phyloP scores from a whole-genome alignment of 2,113 vertebrate species.

The Sinocyclocheilus anshuiensis region DNA sequence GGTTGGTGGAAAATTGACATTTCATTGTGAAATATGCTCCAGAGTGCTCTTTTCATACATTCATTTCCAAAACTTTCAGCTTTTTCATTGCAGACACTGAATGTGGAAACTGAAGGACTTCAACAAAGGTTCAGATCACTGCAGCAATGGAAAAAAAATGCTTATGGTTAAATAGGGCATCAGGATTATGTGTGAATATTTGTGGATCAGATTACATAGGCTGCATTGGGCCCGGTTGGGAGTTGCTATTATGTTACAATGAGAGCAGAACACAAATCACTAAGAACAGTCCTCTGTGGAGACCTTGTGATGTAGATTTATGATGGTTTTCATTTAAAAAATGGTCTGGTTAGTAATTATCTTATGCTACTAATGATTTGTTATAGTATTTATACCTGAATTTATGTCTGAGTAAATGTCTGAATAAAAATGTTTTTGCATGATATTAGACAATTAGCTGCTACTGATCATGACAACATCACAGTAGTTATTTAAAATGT shows the following conservation, averaged over 20 bases:
- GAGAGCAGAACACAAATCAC: conserved; percentile 39
- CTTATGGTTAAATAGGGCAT: conserved; percentile 42
- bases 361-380: neutral
- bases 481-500: neutral
- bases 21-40: conserved; percentile 8
- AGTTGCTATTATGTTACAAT: conserved; percentile 45
- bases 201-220: conserved; percentile 48
- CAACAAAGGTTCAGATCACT: conserved; percentile 24
- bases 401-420: neutral
- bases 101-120: neutral
- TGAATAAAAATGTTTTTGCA: neutral
- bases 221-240: conserved; percentile 31
- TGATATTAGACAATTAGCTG: neutral
- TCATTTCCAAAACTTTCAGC: neutral
- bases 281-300: conserved; percentile 27
- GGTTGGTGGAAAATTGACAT: conserved; percentile 29
- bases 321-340: neutral
- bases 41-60: conserved; percentile 19
- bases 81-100: neutral
- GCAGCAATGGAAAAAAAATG: neutral
- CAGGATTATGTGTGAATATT: conserved; percentile 45
- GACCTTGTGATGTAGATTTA: conserved; percentile 27
- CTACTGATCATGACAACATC: neutral
- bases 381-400: neutral
- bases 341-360: neutral